Evolutionary conservation across 1,140 invertebrate species (phyloP).

Genomic region (Cataglyphis hispanica): DNA sequence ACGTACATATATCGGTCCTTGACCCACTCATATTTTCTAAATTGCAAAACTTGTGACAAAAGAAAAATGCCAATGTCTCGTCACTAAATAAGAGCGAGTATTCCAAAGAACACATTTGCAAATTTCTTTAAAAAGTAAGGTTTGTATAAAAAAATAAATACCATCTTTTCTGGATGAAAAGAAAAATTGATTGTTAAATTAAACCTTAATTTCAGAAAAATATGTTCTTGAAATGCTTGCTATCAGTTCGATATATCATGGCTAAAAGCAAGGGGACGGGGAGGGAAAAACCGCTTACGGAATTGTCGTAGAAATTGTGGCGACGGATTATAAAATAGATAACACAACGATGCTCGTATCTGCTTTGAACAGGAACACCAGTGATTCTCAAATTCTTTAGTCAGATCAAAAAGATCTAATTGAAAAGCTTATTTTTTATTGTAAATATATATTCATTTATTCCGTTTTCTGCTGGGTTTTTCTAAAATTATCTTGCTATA

Average conservation of each 20-base stretch:
- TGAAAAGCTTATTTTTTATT: neutral
- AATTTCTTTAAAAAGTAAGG: neutral
- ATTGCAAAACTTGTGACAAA: neutral
- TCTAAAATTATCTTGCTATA: neutral
- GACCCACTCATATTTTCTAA: neutral
- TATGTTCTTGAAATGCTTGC: neutral
- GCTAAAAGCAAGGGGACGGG: too few relatives aligned
- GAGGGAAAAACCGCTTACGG: neutral
- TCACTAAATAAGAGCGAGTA: neutral
- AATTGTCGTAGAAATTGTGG: neutral
- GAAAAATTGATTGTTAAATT: too few relatives aligned
- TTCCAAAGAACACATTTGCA: neutral
- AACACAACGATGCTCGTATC: neutral
- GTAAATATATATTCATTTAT: neutral
- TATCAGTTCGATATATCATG: neutral
- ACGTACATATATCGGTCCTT: neutral
- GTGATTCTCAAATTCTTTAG: slow-evolving; percentile 11
- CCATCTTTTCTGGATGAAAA: neutral
- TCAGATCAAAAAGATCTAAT: neutral
- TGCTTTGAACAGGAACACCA: slow-evolving; percentile 1
- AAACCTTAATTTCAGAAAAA: neutral
- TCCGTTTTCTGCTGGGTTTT: too few relatives aligned
- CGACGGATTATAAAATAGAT: slow-evolving; percentile 18
- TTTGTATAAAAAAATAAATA: neutral
- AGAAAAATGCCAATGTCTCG: neutral